Evolutionary conservation across 2,113 vertebrate genomes (phyloP).

Genomic region (Triplophysa dalaica): DNA sequence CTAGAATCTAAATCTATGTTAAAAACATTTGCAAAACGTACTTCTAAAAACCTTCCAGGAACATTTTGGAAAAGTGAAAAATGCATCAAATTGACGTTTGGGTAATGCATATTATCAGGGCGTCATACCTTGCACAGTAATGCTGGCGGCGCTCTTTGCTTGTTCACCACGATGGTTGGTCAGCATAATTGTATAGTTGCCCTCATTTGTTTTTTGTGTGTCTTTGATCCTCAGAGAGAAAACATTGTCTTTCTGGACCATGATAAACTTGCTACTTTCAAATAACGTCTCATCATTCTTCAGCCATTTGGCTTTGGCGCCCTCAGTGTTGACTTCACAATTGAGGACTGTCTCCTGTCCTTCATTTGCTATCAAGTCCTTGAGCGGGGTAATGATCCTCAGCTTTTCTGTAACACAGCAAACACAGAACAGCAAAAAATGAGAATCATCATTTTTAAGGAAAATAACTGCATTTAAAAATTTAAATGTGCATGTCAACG

Average conservation of each 20-base stretch:
- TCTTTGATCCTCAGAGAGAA: constrained; percentile 92
- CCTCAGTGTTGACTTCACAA: constrained; percentile 95
- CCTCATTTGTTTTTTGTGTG: constrained; percentile 84
- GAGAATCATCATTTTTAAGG: background rate
- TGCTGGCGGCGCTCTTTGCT: constrained; percentile 81
- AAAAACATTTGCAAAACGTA: too few species aligned
- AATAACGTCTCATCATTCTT: constrained; percentile 90
- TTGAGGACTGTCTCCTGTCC: constrained; percentile 90
- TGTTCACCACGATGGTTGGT: constrained; percentile 91
- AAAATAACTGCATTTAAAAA: background rate
- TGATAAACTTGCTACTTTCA: constrained; percentile 91
- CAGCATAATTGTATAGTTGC: constrained; percentile 80
- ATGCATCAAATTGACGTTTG: too few species aligned
- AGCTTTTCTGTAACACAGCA: constrained; percentile 86
- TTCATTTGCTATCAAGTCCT: constrained; percentile 85
- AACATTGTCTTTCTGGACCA: constrained; percentile 89
- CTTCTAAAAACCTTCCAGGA: too few species aligned
- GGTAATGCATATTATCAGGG: background rate
- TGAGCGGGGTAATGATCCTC: constrained; percentile 89
- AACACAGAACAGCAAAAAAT: background rate
- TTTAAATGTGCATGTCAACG: constrained; percentile 49
- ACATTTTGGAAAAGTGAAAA: too few species aligned
- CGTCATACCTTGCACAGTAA: constrained; percentile 84
- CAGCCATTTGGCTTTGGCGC: constrained; percentile 97
- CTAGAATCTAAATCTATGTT: too few species aligned